phyloP scores from a whole-genome alignment of 2,113 vertebrate species.

The Phylloscopus whistleri region DNA sequence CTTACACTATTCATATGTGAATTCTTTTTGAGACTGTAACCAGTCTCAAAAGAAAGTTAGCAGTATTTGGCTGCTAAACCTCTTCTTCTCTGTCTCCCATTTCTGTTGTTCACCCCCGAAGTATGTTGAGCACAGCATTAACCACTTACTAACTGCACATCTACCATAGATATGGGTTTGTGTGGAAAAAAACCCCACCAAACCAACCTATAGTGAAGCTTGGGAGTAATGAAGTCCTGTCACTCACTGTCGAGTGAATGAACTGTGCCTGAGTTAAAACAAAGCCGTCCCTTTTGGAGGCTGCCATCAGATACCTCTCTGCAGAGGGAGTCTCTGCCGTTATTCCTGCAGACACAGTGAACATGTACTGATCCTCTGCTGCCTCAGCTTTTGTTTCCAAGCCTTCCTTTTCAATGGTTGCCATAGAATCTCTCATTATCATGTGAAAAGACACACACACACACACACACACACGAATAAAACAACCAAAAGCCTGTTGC shows the following conservation, averaged over 20 bases:
- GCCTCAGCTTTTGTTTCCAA: slow-evolving; percentile 77
- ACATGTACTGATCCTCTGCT: slow-evolving; percentile 66
- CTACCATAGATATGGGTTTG: background rate
- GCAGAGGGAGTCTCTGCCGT: slow-evolving; percentile 32
- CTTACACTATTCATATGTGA: background rate
- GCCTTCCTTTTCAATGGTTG: slow-evolving; percentile 77
- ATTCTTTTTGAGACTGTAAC: background rate
- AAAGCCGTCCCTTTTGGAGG: slow-evolving; percentile 42
- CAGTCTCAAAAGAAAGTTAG: background rate
- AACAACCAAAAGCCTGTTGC: slow-evolving; percentile 70
- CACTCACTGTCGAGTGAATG: slow-evolving; percentile 32
- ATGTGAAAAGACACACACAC: slow-evolving; percentile 78
- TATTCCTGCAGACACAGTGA: slow-evolving; percentile 59
- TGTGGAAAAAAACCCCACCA: background rate
- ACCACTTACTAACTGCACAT: background rate
- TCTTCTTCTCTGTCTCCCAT: background rate
- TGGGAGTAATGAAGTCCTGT: slow-evolving; percentile 9
- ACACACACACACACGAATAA: background rate
- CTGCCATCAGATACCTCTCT: slow-evolving; percentile 72
- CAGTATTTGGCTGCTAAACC: background rate
- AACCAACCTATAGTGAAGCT: background rate
- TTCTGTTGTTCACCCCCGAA: background rate
- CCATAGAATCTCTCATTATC: slow-evolving; percentile 82
- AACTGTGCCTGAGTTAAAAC: slow-evolving; percentile 45
- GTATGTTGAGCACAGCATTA: background rate